Percentiles rank a stretch among this genome's conserved stretches.
These are phyloP conservation scores for Mormyrus hasselquistii DNA, from an alignment of 2,797 vertebrate genomes.

Conservation along the genomic window DNA sequence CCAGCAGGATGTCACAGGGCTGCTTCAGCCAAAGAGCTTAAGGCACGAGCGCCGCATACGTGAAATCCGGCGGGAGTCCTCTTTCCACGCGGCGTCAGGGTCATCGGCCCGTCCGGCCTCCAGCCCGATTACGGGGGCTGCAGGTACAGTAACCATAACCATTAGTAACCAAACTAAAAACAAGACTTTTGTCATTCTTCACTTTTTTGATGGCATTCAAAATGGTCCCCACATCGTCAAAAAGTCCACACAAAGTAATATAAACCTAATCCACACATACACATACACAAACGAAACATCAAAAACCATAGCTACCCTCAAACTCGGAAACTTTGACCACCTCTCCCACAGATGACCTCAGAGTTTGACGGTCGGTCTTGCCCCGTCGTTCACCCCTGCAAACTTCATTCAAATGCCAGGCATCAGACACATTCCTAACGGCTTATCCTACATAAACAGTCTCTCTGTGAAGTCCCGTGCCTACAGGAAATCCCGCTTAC, in stretches of 20 bases:
- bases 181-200: not conserved
- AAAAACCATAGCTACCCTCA: not conserved
- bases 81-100: not conserved
- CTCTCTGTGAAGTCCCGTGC: not conserved
- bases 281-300: not conserved
- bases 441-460: not conserved
- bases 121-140: not conserved
- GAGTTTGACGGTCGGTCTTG: not conserved
- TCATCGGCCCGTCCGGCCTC: not conserved
- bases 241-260: not conserved
- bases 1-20: slow-evolving; percentile 33
- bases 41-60: slow-evolving; percentile 8
- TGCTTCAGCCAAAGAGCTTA: slow-evolving; percentile 12
- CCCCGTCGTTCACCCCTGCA: not conserved
- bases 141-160: not conserved
- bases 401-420: not conserved
- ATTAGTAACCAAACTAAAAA: not conserved
- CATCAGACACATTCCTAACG: not conserved
- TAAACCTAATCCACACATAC: not conserved
- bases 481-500: not conserved
- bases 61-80: not conserved
- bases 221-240: not conserved
- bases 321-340: not conserved
- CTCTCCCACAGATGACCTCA: not conserved
- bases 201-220: not conserved